These are phyloP conservation scores for Myotis findleyi DNA, from an alignment of 2,797 vertebrate species.

Conservation along the genomic window DNA sequence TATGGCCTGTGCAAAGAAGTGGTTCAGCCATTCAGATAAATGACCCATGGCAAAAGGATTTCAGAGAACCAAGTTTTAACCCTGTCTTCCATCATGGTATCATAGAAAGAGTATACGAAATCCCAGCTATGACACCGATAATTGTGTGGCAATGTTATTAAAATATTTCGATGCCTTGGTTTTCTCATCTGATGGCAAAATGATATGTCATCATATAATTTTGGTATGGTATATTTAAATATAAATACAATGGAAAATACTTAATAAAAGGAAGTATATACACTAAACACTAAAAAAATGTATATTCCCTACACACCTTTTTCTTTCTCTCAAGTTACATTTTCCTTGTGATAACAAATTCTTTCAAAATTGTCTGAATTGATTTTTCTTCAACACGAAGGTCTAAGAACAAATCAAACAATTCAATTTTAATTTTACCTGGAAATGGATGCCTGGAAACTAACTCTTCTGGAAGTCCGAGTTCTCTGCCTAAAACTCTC, in stretches of 20 bases:
- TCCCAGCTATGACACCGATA: conserved; percentile 37
- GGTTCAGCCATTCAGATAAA: not conserved
- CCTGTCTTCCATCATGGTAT: not conserved
- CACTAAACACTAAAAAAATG: not conserved
- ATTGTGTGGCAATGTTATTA: not conserved
- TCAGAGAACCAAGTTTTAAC: not conserved
- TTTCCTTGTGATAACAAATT: not conserved
- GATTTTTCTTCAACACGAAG: conserved; percentile 13
- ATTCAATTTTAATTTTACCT: conserved; percentile 86
- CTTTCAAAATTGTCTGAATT: not conserved
- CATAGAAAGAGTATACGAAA: not conserved
- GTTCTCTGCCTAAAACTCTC: conserved; percentile 95
- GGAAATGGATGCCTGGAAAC: conserved; percentile 98
- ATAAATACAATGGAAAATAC: not conserved
- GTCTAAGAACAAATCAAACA: not conserved
- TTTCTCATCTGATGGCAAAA: not conserved
- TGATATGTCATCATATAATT: too few species aligned
- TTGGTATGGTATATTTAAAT: not conserved
- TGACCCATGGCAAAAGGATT: not conserved
- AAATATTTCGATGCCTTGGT: not conserved
- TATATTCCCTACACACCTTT: not conserved
- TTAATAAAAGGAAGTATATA: conserved; percentile 28
- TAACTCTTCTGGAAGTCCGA: conserved; percentile 97
- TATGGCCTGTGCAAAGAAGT: not conserved
- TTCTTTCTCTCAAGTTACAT: not conserved